These are phyloP conservation scores for Heliothis subflexa DNA, from an alignment of 1,140 invertebrate species.

Conservation along the genomic window DNA sequence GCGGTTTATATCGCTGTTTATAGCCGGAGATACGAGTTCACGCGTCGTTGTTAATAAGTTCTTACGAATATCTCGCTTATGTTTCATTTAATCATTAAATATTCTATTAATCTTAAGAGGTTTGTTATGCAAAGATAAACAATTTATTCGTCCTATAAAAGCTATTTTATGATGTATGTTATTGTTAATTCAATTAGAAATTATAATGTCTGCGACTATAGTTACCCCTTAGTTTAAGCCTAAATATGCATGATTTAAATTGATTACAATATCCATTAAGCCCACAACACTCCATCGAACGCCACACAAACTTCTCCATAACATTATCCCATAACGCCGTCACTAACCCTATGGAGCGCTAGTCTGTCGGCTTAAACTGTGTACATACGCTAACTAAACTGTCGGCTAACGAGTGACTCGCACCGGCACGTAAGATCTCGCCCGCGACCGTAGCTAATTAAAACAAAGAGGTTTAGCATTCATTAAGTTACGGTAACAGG, in stretches of 20 bases:
- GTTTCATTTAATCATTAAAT: neutral
- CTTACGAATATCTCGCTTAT: too few species aligned
- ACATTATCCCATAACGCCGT: constrained; percentile 13
- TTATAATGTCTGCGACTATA: too few species aligned
- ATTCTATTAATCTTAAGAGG: too few species aligned
- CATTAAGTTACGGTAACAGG: constrained; percentile 17
- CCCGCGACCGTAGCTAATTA: constrained; percentile 5
- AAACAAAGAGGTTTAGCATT: constrained; percentile 25
- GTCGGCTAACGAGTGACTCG: neutral
- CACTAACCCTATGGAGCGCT: neutral
- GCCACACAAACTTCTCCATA: neutral
- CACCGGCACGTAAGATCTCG: neutral
- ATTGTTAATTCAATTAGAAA: too few species aligned
- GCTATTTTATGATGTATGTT: too few species aligned
- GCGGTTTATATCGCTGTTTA: constrained; percentile 18
- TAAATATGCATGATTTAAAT: neutral
- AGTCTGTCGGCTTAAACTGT: constrained; percentile 11
- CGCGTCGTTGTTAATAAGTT: neutral
- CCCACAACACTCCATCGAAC: neutral
- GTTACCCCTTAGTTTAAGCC: neutral
- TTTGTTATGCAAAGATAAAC: too few species aligned
- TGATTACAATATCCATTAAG: neutral
- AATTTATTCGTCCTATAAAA: too few species aligned
- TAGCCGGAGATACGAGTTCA: constrained; percentile 1
- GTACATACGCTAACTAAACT: constrained; percentile 13